Percentiles rank a stretch among this genome's conserved stretches.
Evolutionary conservation across 2,797 vertebrate genomes (phyloP).

Genomic region (Dromococcyx pavoninus): DNA sequence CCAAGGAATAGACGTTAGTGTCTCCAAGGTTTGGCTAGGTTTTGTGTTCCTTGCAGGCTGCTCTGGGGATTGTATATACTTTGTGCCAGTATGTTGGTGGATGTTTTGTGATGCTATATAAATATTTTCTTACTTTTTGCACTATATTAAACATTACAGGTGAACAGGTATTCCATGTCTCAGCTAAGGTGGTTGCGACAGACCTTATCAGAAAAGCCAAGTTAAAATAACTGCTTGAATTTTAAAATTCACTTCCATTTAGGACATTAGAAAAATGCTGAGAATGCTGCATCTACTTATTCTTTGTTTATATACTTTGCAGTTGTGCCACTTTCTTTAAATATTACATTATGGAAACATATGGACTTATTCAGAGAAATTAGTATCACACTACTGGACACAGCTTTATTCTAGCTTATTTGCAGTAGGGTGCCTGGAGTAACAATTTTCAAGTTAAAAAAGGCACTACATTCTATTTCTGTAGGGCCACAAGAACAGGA

Average conservation of each 20-base stretch:
- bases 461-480: slow-evolving; percentile 61
- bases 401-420: neutral
- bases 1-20: slow-evolving; percentile 42
- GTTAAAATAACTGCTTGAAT: neutral
- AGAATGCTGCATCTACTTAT: neutral
- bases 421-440: neutral
- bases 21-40: slow-evolving; percentile 16
- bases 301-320: neutral
- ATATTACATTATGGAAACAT: neutral
- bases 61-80: slow-evolving; percentile 41
- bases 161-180: neutral
- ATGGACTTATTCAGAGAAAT: neutral
- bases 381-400: slow-evolving; percentile 18
- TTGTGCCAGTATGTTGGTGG: slow-evolving; percentile 40
- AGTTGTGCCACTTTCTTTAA: neutral
- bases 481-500: neutral
- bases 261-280: neutral
- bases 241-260: slow-evolving; percentile 2
- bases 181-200: neutral
- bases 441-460: slow-evolving; percentile 54
- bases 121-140: slow-evolving; percentile 50
- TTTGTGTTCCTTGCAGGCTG: slow-evolving; percentile 9
- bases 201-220: neutral
- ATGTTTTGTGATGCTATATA: slow-evolving; percentile 29
- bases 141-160: slow-evolving; percentile 24